Evolutionary conservation across 2,113 vertebrate genomes (phyloP).

Genomic region (Jaculus jaculus): DNA sequence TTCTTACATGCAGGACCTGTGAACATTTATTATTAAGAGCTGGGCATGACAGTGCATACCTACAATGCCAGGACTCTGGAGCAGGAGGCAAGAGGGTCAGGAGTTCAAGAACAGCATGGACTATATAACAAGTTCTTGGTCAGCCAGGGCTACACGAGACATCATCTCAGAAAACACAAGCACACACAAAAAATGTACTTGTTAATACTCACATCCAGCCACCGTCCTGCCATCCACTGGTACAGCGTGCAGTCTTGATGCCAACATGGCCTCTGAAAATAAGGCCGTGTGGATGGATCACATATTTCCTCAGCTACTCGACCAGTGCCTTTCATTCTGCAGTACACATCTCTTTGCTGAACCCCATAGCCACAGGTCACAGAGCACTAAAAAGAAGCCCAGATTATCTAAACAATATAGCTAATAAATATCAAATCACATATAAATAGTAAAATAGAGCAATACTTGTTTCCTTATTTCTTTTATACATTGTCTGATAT

Average conservation of each 20-base stretch:
- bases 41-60: not conserved
- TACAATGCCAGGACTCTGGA: not conserved
- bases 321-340: constrained; percentile 87
- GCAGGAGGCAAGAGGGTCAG: not conserved
- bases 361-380: constrained; percentile 90
- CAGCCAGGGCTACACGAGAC: not conserved
- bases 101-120: not conserved
- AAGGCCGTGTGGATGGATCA: constrained; percentile 71
- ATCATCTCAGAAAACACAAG: not conserved
- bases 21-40: not conserved
- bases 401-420: not conserved
- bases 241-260: constrained; percentile 83
- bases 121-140: not conserved
- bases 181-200: not conserved
- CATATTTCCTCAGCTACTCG: constrained; percentile 86
- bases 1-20: not conserved
- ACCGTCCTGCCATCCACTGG: constrained; percentile 86
- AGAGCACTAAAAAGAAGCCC: constrained; percentile 88
- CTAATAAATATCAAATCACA: not conserved
- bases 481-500: not conserved
- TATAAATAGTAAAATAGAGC: not conserved
- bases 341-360: constrained; percentile 90
- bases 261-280: constrained; percentile 82
- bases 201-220: constrained; percentile 88
- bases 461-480: not conserved